Evolutionary conservation across 2,888 invertebrate species (phyloP).

Genomic region (Heterodera filipjevi): DNA sequence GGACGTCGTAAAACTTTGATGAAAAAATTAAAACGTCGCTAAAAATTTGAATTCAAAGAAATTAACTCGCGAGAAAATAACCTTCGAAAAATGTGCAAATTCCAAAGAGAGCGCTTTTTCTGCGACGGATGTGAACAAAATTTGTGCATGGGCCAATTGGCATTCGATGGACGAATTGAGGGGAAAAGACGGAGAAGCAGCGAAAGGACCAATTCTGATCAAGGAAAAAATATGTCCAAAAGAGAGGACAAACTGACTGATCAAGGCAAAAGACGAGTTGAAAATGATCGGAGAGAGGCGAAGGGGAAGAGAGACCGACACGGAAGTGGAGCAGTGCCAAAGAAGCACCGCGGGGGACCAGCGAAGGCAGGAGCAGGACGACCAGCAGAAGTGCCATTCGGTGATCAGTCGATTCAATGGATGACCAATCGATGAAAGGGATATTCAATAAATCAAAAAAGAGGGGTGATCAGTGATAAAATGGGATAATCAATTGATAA

Average conservation of each 20-base stretch:
- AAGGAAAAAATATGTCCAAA: not conserved
- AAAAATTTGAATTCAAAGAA: not conserved
- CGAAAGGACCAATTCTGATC: too few relatives aligned
- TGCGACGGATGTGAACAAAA: not conserved
- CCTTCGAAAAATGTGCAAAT: not conserved
- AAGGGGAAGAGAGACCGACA: not conserved
- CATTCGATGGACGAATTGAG: not conserved
- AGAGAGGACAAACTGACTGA: conserved; percentile 1
- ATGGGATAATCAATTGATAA: too few relatives aligned
- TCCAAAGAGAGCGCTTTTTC: not conserved
- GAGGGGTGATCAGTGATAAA: too few relatives aligned
- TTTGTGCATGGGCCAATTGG: conserved; percentile 10
- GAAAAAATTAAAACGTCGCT: not conserved
- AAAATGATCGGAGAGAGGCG: not conserved
- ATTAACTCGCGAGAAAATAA: not conserved
- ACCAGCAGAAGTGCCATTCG: not conserved
- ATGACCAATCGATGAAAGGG: not conserved
- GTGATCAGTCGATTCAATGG: not conserved
- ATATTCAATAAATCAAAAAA: too few relatives aligned
- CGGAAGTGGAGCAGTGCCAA: conserved; percentile 2
- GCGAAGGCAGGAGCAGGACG: not conserved
- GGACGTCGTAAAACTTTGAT: not conserved
- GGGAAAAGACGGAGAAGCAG: not conserved
- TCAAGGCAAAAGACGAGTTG: conserved; percentile 12
- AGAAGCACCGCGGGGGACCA: not conserved